phyloP scores from a whole-genome alignment of 2,113 vertebrate species.

The Cebus imitator region DNA sequence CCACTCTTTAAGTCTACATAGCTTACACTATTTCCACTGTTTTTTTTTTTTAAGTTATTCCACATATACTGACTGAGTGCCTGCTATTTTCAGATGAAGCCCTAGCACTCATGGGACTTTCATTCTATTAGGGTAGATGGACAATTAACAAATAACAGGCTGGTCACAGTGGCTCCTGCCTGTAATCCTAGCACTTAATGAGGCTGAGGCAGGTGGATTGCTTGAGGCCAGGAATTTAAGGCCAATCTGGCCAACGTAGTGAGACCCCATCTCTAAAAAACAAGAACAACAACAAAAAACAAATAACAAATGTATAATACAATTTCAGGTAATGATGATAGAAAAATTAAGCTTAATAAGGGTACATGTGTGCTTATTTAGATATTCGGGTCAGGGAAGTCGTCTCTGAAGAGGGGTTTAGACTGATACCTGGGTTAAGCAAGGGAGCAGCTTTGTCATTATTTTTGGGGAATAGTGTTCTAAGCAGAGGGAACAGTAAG shows the following conservation, averaged over 20 bases:
- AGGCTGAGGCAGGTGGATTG: no score
- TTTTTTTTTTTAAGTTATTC: background rate
- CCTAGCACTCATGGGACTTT: background rate
- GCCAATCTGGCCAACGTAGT: no score
- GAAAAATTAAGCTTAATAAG: background rate
- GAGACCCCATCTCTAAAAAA: no score
- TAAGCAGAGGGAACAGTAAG: background rate
- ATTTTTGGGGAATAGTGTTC: background rate
- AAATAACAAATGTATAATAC: background rate
- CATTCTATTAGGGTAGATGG: background rate
- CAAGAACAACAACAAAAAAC: no score
- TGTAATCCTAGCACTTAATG: no score
- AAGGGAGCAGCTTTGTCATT: background rate
- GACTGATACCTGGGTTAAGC: background rate
- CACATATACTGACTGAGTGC: background rate
- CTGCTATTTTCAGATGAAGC: background rate
- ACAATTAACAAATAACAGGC: background rate
- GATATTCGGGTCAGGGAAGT: background rate
- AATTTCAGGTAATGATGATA: background rate
- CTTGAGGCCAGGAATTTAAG: no score
- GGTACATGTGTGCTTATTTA: background rate
- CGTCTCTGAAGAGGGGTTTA: background rate
- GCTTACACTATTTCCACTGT: background rate
- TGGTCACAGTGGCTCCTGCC: fast-evolving
- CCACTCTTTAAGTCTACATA: background rate